A percentile compares a stretch with the other conserved stretches of the same genome.
Conservation (phyloP, 2,113 vertebrate species). For the Aythya baeri region DNA sequence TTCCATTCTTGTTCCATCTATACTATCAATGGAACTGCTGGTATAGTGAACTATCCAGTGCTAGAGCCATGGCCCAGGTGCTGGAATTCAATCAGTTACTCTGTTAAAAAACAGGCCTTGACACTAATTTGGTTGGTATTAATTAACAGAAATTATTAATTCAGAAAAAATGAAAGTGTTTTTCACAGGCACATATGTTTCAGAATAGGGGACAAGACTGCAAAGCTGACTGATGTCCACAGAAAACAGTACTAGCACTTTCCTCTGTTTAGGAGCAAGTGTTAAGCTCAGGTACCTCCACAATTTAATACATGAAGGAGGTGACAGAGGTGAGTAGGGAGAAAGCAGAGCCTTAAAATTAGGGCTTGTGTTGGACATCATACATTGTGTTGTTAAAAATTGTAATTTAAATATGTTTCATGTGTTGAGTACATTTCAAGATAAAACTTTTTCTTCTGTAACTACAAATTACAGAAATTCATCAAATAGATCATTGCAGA, state of each 20-base stretch:
- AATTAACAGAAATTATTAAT: background rate
- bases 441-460: background rate
- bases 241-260: background rate
- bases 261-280: background rate
- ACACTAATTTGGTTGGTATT: background rate
- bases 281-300: background rate
- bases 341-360: background rate
- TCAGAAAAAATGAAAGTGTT: background rate
- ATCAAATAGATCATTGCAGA: background rate
- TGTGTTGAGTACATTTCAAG: background rate
- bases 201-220: background rate
- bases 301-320: background rate
- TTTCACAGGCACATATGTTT: background rate
- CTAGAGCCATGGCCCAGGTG: background rate
- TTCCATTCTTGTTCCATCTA: background rate
- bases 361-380: background rate
- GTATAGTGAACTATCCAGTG: background rate
- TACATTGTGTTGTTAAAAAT: background rate
- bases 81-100: background rate
- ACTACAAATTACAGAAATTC: background rate
- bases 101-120: background rate
- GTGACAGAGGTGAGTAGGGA: background rate
- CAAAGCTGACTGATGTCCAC: background rate
- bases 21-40: too few species aligned
- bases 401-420: background rate